Base-by-base conservation (phyloP, 2,888 invertebrate genomes). In the Lochmaea crataegi region DNA sequence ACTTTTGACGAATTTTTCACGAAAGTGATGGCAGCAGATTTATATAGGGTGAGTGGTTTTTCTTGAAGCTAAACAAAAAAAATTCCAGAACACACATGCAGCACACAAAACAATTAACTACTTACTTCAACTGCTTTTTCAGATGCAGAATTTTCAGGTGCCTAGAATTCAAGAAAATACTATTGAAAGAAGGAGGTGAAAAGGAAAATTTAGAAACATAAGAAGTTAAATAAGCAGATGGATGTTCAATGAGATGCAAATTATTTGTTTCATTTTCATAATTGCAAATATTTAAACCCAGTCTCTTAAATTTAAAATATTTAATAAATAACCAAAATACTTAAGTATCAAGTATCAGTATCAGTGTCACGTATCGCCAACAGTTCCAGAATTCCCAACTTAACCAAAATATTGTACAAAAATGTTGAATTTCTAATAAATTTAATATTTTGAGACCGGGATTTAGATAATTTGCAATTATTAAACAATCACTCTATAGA, bases 101-200 rank as follows among this genome's bases (percentile, higher is more conserved):
- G 22, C 51, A 61, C 60, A 68, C 70, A 69, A 26, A 61, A 66
- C 73, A 60, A 75, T 65, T 57, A 64, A 73, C 63, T 82, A 85
- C 86, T 86, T 82, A 86, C 86, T 83, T 85, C 86, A 80, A 53
- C 53, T 16, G 85, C 81, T 80, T 86, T 85, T 77, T 80, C 81
- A 80, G 86, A 83, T 83, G 83, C 85, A 83, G 84, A 80, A 79
- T 83, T 79, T 81, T 86, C 86, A 80, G 85, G 85, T 82, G 83
- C 84, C 86, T 87, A 82, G 76, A 85, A 82, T 76, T 76, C 66
- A 80, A 72, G 76, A 74, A 80, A 76, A 68, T 65, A 76, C 48
- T 67, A 69, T 68, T 78, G 69, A 74, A 75, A 77, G 65, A 64
- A 77, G 64, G 74, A 73, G 11, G 65, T 75, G 76, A 69, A 58